phyloP scores from a whole-genome alignment of 37 sponge, comb jelly and placozoan species.

The Bolinopsis microptera region DNA sequence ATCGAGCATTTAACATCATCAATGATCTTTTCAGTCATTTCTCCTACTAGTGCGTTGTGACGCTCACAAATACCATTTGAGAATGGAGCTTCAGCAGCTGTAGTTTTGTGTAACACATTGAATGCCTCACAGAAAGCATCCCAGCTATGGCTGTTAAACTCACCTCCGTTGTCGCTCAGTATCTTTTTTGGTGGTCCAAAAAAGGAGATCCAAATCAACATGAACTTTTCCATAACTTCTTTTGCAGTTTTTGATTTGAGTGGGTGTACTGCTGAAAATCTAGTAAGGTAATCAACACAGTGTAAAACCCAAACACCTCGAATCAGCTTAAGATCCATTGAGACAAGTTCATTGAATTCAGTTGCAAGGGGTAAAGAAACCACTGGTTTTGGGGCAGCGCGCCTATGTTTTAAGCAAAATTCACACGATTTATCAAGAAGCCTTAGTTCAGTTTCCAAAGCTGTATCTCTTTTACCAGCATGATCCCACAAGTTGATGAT shows the following conservation, averaged over 20 bases:
- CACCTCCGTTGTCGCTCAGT: conserved; percentile 12
- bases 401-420: neutral
- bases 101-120: neutral
- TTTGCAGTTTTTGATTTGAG: neutral
- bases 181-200: neutral
- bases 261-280: neutral
- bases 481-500: too few relatives aligned
- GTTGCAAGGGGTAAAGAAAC: neutral
- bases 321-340: conserved; percentile 18
- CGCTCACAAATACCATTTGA: conserved; percentile 1
- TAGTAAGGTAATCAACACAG: neutral
- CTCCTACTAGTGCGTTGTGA: conserved; percentile 4
- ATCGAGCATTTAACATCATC: neutral
- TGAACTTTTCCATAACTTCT: conserved; percentile 23
- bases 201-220: neutral
- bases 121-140: conserved; percentile 4
- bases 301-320: neutral
- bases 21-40: conserved; percentile 8
- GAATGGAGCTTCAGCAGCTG: conserved; percentile 12
- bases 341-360: neutral
- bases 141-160: neutral
- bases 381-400: neutral
- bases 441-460: neutral
- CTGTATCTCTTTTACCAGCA: neutral
- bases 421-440: neutral